These are phyloP conservation scores for Dicrostonyx torquatus DNA, from an alignment of 2,797 vertebrate genomes.

Conservation along the genomic window DNA sequence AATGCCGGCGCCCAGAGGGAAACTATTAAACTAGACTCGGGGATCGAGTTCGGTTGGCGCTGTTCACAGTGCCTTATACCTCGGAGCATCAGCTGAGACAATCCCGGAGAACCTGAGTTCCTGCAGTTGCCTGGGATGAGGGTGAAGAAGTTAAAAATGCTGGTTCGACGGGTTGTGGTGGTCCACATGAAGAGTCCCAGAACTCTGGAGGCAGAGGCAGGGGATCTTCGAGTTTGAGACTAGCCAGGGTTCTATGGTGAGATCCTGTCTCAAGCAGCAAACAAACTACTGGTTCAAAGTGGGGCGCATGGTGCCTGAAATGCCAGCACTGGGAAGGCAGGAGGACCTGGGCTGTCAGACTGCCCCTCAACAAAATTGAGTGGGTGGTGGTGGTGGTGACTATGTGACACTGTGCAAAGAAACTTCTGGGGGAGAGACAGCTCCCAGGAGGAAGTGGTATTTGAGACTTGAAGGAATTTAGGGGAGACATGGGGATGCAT, in stretches of 20 bases:
- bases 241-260: neutral
- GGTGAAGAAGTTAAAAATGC: neutral
- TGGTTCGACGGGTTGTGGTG: neutral
- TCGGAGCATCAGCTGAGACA: neutral
- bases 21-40: neutral
- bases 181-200: neutral
- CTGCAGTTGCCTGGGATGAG: neutral
- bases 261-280: neutral
- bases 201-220: neutral
- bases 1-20: neutral
- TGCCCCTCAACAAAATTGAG: neutral
- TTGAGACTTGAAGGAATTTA: neutral
- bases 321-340: neutral
- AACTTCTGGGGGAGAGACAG: neutral
- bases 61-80: neutral
- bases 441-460: slow-evolving; percentile 7
- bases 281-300: neutral
- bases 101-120: neutral
- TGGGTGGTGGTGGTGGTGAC: neutral
- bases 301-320: neutral
- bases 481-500: neutral
- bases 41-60: neutral
- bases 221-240: neutral
- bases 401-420: neutral
- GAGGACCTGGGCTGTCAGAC: neutral